Evolutionary conservation across 1,140 invertebrate genomes (phyloP).

Genomic region (Eurosta solidaginis): DNA sequence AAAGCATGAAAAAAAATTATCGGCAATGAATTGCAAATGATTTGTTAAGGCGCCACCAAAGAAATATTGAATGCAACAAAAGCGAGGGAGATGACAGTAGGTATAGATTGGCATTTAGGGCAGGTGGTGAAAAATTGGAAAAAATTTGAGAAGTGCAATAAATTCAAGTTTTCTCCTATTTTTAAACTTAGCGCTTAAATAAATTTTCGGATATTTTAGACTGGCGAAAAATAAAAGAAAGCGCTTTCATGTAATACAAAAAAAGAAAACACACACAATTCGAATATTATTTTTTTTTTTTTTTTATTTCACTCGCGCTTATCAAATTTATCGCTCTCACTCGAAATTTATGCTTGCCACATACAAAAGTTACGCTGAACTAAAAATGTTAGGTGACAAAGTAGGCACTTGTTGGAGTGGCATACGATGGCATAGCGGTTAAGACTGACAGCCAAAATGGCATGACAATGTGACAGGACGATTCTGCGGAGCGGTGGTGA

Average conservation of each 20-base stretch:
- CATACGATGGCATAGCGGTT: background rate
- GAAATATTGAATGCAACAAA: background rate
- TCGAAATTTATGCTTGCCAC: constrained; percentile 7
- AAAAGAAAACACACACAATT: background rate
- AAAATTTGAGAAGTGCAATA: no score
- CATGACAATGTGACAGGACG: background rate
- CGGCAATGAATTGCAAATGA: constrained; percentile 28
- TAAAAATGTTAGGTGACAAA: constrained; percentile 26
- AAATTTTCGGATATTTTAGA: background rate
- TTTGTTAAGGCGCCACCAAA: background rate
- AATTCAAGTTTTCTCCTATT: no score
- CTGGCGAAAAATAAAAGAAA: background rate
- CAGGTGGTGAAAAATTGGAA: background rate
- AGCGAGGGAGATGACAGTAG: background rate
- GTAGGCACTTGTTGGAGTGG: background rate
- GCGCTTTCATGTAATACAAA: background rate
- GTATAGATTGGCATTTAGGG: no score
- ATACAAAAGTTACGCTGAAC: background rate
- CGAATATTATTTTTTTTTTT: background rate
- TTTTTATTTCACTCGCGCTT: background rate
- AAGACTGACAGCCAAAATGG: background rate
- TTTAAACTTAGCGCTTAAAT: no score
- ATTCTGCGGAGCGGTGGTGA: no score
- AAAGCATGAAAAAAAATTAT: constrained; percentile 15
- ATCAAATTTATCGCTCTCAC: constrained; percentile 25